A percentile compares a stretch with the other conserved stretches of the same genome.
These are phyloP conservation scores for Acrobasis suavella DNA, from an alignment of 2,888 invertebrate genomes.

Conservation along the genomic window DNA sequence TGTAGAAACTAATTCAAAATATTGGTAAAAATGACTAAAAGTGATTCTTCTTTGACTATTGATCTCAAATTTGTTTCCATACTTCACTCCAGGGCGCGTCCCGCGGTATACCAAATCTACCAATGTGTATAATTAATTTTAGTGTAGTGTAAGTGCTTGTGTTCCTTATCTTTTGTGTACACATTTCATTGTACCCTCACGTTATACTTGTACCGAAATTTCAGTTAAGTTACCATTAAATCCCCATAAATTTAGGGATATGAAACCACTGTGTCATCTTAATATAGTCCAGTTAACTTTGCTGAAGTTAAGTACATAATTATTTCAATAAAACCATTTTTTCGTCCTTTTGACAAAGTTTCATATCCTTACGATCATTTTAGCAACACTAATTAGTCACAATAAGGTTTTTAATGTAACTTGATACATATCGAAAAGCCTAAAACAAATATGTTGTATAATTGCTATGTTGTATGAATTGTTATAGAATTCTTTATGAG, in stretches of 20 bases:
- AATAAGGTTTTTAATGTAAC: background rate
- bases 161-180: constrained; percentile 71
- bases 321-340: no score
- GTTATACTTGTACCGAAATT: constrained; percentile 32
- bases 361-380: constrained; percentile 7
- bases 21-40: constrained; percentile 35
- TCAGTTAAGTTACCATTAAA: constrained; percentile 39
- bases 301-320: background rate
- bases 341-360: constrained; percentile 4
- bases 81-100: constrained; percentile 54
- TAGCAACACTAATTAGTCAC: background rate
- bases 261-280: constrained; percentile 20
- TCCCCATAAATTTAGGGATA: constrained; percentile 17
- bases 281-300: constrained; percentile 5
- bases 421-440: no score
- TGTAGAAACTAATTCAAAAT: background rate
- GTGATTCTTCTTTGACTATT: constrained; percentile 63
- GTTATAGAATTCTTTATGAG: no score
- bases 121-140: constrained; percentile 64
- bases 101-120: constrained; percentile 75
- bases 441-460: no score
- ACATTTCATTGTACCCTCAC: constrained; percentile 22
- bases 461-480: no score
- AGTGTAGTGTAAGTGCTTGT: constrained; percentile 62
- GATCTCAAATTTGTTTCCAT: constrained; percentile 62